Conservation (phyloP, 2,113 vertebrate species). For the Mustela nigripes region DNA sequence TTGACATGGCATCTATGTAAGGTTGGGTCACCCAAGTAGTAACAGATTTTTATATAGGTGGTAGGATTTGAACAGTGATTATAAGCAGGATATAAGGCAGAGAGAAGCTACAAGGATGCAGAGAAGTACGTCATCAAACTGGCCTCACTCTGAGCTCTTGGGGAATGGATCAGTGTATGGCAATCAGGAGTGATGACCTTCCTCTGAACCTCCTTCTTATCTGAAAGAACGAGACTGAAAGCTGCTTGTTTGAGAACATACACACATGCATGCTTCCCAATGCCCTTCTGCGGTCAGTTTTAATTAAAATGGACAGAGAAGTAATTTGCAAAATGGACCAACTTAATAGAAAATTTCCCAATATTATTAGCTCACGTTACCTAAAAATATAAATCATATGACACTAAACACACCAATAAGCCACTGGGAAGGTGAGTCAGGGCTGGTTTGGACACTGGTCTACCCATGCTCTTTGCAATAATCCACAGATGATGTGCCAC, state of each 20-base stretch:
- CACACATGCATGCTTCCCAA: background rate
- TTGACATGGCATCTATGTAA: background rate
- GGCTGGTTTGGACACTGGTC: no score
- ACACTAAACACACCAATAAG: background rate
- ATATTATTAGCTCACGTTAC: background rate
- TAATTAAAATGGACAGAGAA: background rate
- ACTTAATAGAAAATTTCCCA: constrained; percentile 15
- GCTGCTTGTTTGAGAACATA: background rate
- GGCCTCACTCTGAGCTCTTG: background rate
- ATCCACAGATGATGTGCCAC: background rate
- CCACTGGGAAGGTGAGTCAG: background rate
- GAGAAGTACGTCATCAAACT: background rate
- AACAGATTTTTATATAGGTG: background rate
- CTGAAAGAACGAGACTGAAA: background rate
- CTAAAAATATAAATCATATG: background rate
- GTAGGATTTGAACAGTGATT: background rate
- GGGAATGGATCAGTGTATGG: background rate
- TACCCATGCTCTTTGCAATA: background rate
- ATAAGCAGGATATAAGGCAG: background rate
- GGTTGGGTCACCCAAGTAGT: background rate
- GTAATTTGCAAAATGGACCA: background rate
- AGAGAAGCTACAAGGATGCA: background rate
- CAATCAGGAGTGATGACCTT: background rate
- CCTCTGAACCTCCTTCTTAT: background rate
- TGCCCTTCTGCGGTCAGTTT: background rate